Conservation (phyloP, 2,888 invertebrate genomes). For the Halictus ligatus region DNA sequence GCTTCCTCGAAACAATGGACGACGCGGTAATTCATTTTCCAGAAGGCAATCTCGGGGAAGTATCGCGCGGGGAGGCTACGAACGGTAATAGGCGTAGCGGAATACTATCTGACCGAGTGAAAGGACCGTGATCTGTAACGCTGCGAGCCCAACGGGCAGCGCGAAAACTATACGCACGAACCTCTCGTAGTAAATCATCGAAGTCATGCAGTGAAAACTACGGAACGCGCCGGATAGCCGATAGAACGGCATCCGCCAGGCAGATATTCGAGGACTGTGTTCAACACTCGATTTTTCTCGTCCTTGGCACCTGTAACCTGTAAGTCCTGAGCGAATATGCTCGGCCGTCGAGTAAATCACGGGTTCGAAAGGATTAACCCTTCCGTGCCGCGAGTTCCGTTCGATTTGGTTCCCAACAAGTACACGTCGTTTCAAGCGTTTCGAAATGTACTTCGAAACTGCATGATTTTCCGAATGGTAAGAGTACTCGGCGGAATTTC, state of each 20-base stretch:
- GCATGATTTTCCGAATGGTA: neutral
- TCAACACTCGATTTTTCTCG: neutral
- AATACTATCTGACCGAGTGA: constrained; percentile 49
- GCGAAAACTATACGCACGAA: neutral
- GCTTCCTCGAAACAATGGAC: constrained; percentile 56
- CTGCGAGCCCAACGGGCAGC: neutral
- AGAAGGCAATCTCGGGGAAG: constrained; percentile 51
- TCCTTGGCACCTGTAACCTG: neutral
- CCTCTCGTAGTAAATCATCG: constrained; percentile 24
- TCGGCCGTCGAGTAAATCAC: too few species aligned
- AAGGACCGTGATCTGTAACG: constrained; percentile 42
- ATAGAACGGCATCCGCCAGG: neutral
- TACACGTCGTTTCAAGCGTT: too few species aligned
- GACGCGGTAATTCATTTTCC: constrained; percentile 65
- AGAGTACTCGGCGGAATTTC: neutral
- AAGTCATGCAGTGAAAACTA: constrained; percentile 5
- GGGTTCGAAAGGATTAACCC: neutral
- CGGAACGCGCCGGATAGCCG: too few species aligned
- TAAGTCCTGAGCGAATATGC: too few species aligned
- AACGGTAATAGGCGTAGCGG: constrained; percentile 27
- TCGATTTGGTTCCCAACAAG: too few species aligned
- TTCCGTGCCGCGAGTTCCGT: too few species aligned
- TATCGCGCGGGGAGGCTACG: constrained; percentile 23
- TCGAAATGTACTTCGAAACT: too few species aligned
- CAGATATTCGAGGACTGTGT: neutral